A percentile compares a stretch with the other conserved stretches of the same genome.
These are phyloP conservation scores for Aegotheles bennettii DNA, from an alignment of 2,113 vertebrate species.

Conservation along the genomic window DNA sequence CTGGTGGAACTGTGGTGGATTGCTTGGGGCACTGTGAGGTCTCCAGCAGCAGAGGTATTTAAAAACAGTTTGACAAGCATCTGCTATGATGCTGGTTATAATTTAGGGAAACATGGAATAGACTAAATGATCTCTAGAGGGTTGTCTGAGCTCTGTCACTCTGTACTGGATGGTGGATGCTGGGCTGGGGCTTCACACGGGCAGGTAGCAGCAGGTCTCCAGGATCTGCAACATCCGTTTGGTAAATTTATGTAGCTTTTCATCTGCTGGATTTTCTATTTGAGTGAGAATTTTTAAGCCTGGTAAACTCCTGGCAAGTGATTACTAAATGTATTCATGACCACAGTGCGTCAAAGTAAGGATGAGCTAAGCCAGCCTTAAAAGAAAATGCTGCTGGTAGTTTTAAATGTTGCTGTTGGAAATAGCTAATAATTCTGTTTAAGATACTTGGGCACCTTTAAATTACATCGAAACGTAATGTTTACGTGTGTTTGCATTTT, in stretches of 20 bases:
- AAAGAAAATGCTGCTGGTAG: not conserved
- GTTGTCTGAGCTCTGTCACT: not conserved
- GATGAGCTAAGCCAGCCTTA: not conserved
- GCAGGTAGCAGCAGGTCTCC: accelerated
- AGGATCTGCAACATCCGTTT: not conserved
- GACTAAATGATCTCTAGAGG: not conserved
- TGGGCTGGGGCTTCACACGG: not conserved
- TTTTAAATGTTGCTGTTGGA: not conserved
- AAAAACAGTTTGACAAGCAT: not conserved
- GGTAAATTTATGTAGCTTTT: not conserved
- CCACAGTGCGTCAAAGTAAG: not conserved
- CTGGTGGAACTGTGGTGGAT: not conserved
- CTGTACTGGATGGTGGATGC: not conserved
- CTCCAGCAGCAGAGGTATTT: not conserved
- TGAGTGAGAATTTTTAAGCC: not conserved
- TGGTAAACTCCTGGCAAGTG: not conserved
- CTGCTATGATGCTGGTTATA: not conserved
- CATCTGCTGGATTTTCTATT: not conserved
- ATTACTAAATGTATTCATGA: not conserved
- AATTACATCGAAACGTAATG: not conserved
- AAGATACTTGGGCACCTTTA: not conserved
- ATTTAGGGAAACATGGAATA: not conserved
- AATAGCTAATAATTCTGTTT: not conserved
- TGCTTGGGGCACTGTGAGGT: not conserved
- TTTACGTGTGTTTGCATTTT: not conserved